A percentile compares a stretch with the other conserved stretches of the same genome.
Evolutionary conservation across 2,888 invertebrate genomes (phyloP).

Genomic region (Synergus itoensis): DNA sequence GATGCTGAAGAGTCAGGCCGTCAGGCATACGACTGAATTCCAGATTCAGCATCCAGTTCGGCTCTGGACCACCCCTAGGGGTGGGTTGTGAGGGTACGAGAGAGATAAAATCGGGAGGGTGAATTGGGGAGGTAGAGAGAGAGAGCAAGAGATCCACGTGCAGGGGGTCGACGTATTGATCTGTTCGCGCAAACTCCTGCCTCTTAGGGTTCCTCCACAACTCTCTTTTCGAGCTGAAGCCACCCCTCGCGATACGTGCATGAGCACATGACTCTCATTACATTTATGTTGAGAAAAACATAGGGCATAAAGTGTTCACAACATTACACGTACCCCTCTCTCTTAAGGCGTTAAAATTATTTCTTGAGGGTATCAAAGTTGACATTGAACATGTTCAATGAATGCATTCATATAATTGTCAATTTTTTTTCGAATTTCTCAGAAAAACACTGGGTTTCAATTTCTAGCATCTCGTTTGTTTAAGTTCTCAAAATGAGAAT

Average conservation of each 20-base stretch:
- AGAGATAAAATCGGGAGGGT: constrained; percentile 45
- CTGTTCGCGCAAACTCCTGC: constrained; percentile 57
- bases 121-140: constrained; percentile 29
- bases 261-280: constrained; percentile 1
- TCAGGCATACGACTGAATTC: constrained; percentile 55
- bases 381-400: no score
- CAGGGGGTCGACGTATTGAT: constrained; percentile 53
- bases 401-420: no score
- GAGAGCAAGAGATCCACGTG: constrained; percentile 50
- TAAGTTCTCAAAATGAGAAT: no score
- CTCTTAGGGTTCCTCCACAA: constrained; percentile 57
- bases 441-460: no score
- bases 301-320: constrained; percentile 10
- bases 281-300: constrained; percentile 8
- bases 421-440: no score
- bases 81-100: constrained; percentile 49
- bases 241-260: constrained; percentile 7
- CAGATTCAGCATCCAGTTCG: constrained; percentile 56
- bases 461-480: no score
- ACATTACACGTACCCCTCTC: neutral
- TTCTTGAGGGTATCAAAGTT: no score
- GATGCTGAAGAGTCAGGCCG: constrained; percentile 50
- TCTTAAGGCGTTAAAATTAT: no score
- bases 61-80: constrained; percentile 50
- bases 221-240: constrained; percentile 27